A percentile compares a stretch with the other conserved stretches of the same genome.
Evolutionary conservation across 2,797 vertebrate genomes (phyloP).

Genomic region (Lepilemur septentrionalis): DNA sequence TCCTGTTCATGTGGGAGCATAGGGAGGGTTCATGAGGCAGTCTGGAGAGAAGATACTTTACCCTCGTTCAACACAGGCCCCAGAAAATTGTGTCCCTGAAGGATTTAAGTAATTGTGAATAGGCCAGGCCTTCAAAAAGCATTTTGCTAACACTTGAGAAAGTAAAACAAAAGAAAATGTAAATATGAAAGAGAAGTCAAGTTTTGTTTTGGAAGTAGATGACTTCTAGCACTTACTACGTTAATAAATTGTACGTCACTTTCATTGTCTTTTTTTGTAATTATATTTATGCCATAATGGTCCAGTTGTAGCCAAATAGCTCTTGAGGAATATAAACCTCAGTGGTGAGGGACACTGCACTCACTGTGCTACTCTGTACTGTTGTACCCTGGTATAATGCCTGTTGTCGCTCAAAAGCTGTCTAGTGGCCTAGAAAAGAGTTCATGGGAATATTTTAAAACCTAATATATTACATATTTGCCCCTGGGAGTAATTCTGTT

Average conservation of each 20-base stretch:
- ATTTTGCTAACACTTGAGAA: constrained; percentile 31
- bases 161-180: neutral
- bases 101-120: neutral
- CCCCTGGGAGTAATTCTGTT: neutral
- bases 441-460: neutral
- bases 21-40: neutral
- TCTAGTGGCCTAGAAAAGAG: neutral
- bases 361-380: neutral
- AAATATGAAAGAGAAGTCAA: neutral
- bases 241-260: neutral
- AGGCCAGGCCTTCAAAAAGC: neutral
- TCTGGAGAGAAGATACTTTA: neutral
- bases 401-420: neutral
- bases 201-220: constrained; percentile 28
- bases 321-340: neutral
- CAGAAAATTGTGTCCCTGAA: neutral
- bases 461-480: neutral
- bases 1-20: neutral
- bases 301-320: neutral
- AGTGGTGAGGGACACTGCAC: neutral
- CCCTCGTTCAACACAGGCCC: neutral
- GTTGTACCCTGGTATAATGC: neutral
- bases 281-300: neutral
- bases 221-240: neutral
- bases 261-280: neutral